Conservation (phyloP, 2,113 vertebrate genomes). For the Vicugna pacos region DNA sequence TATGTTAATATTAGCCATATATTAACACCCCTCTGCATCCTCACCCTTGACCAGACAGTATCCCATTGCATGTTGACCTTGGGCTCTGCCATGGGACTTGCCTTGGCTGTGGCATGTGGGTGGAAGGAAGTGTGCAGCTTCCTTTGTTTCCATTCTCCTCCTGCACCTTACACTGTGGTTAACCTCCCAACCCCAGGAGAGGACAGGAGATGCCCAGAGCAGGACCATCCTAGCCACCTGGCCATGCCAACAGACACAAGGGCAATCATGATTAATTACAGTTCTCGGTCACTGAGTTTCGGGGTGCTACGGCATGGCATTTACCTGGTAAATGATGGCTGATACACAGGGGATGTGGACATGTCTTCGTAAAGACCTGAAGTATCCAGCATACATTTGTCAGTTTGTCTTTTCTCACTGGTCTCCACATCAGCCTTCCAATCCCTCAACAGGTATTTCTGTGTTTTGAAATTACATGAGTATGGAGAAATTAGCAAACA, state of each 20-base stretch:
- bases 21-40: background rate
- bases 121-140: background rate
- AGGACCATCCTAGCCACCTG: background rate
- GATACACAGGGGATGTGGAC: background rate
- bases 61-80: background rate
- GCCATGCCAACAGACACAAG: background rate
- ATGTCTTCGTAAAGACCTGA: background rate
- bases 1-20: background rate
- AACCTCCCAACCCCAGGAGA: background rate
- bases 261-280: background rate
- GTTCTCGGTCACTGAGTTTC: background rate
- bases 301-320: background rate
- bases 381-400: background rate
- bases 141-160: background rate
- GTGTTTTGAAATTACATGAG: background rate
- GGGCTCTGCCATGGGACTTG: background rate
- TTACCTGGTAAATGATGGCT: background rate
- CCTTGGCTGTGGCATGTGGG: background rate
- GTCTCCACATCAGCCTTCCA: background rate
- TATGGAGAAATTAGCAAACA: background rate
- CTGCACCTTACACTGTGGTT: background rate
- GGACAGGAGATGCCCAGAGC: background rate
- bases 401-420: background rate
- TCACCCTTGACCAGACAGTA: background rate
- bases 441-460: background rate